phyloP scores from a whole-genome alignment of 2,113 vertebrate genomes.

The Platysteira castanea region DNA sequence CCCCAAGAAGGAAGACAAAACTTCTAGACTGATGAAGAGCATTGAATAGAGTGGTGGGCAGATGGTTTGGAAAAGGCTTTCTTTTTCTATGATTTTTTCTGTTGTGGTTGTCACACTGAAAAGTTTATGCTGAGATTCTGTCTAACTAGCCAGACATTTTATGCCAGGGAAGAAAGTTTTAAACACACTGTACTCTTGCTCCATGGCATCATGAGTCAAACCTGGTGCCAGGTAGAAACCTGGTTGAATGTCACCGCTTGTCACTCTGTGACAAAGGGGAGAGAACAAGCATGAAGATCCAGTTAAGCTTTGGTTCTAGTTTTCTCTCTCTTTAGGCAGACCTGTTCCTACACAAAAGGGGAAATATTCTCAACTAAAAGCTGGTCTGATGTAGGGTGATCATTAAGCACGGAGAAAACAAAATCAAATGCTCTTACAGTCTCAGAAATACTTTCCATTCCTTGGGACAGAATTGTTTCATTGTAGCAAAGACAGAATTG shows the following conservation, averaged over 20 bases:
- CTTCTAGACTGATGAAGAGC: background rate
- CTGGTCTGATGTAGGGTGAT: background rate
- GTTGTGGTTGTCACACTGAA: background rate
- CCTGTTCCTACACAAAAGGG: background rate
- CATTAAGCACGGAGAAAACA: background rate
- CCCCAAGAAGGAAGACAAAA: background rate
- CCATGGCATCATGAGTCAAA: background rate
- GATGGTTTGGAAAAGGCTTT: background rate
- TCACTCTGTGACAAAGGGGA: background rate
- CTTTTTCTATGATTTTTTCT: background rate
- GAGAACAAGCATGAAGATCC: background rate
- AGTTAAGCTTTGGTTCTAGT: background rate
- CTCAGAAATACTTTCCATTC: background rate
- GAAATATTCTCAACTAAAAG: background rate
- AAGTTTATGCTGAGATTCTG: background rate
- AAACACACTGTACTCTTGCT: background rate
- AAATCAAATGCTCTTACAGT: background rate
- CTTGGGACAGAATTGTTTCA: background rate
- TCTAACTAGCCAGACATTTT: background rate
- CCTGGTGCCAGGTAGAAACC: background rate
- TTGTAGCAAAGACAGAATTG: background rate
- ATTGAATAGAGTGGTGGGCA: background rate
- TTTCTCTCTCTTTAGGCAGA: background rate
- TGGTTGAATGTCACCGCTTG: background rate
- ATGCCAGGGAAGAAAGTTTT: background rate